Percentiles rank a stretch among this genome's conserved stretches.
These are phyloP conservation scores for Volucella inflata DNA, from an alignment of 2,888 invertebrate genomes.

Conservation along the genomic window DNA sequence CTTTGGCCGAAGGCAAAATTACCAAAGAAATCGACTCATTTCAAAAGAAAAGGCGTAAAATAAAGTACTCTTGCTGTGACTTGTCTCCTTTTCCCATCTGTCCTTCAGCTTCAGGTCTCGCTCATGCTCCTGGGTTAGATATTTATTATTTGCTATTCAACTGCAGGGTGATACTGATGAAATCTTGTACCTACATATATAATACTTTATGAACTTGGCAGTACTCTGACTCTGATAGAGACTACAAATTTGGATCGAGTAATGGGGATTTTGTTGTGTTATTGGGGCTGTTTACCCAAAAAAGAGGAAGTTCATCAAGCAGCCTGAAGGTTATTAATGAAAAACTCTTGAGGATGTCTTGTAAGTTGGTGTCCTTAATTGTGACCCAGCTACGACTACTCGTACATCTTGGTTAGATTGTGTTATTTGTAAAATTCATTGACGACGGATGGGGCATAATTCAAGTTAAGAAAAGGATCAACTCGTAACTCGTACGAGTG, in stretches of 20 bases:
- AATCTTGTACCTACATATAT: slow-evolving; percentile 70
- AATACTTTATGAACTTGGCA: slow-evolving; percentile 55
- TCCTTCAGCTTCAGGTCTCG: too few species aligned
- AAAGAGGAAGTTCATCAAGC: slow-evolving; percentile 54
- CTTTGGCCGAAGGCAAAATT: slow-evolving; percentile 39
- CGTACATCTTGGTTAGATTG: slow-evolving; percentile 25
- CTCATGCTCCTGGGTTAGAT: background rate
- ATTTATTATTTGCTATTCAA: background rate
- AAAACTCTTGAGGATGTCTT: slow-evolving; percentile 53
- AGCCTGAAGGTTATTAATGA: slow-evolving; percentile 58
- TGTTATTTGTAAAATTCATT: slow-evolving; percentile 55
- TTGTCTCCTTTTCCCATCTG: too few species aligned
- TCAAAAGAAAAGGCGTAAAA: slow-evolving; percentile 47
- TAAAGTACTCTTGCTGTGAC: slow-evolving; percentile 14
- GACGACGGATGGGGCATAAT: background rate
- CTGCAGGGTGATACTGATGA: slow-evolving; percentile 34
- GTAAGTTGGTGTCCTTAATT: slow-evolving; percentile 48
- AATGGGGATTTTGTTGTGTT: slow-evolving; percentile 51
- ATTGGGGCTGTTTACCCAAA: slow-evolving; percentile 56
- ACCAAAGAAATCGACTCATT: slow-evolving; percentile 52
- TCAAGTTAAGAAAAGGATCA: background rate
- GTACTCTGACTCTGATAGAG: slow-evolving; percentile 8
- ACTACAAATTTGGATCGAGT: slow-evolving; percentile 60
- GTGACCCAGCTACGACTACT: slow-evolving; percentile 27
- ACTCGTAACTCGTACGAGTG: background rate